phyloP scores from a whole-genome alignment of 2,113 vertebrate genomes.

The Edolisoma coerulescens region DNA sequence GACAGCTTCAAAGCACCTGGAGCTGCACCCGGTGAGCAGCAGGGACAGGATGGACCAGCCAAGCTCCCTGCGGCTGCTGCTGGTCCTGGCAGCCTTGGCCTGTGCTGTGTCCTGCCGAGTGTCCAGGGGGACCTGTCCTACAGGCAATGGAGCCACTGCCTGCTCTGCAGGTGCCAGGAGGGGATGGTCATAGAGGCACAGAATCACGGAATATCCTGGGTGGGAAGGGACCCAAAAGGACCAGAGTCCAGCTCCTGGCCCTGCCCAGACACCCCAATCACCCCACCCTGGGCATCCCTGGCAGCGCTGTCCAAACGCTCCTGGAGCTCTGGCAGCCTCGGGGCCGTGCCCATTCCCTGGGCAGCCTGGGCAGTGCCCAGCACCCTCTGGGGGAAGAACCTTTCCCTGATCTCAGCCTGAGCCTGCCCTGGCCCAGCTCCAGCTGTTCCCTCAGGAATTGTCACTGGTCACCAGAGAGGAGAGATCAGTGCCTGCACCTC shows the following conservation, averaged over 20 bases:
- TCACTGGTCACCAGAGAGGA: not conserved
- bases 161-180: not conserved
- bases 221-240: not conserved
- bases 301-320: not conserved
- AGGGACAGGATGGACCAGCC: not conserved
- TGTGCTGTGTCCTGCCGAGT: not conserved
- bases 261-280: not conserved
- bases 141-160: too few relatives aligned
- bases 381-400: not conserved
- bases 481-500: not conserved
- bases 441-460: not conserved
- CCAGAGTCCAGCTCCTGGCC: accelerated
- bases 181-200: not conserved
- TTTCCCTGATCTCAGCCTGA: not conserved
- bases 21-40: not conserved
- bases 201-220: not conserved
- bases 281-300: not conserved
- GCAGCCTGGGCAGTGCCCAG: not conserved
- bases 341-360: not conserved
- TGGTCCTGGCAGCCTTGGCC: not conserved
- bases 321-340: not conserved
- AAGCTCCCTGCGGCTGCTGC: accelerated
- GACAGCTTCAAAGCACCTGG: not conserved
- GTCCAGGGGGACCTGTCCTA: accelerated
- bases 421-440: not conserved